Conservation (phyloP, 2,888 invertebrate genomes). For the Scaptomyza flava region DNA sequence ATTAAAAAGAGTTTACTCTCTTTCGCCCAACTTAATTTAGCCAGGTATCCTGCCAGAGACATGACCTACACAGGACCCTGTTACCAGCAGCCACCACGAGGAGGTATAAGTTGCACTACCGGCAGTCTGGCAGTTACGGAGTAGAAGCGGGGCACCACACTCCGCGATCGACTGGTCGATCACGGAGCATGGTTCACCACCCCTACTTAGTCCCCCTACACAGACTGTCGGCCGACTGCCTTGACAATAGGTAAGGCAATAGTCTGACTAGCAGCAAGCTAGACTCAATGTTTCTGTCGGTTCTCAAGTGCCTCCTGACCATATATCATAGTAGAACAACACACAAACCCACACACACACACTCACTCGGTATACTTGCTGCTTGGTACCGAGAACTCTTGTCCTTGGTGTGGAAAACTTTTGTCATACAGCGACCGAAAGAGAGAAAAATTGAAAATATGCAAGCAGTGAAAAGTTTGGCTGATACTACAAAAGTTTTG, state of each 20-base stretch:
- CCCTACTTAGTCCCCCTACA: too few species aligned
- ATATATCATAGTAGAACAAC: constrained; percentile 43
- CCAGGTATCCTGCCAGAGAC: too few species aligned
- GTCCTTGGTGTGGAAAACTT: constrained; percentile 74
- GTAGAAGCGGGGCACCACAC: too few species aligned
- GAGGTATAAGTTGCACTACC: too few species aligned
- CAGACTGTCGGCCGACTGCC: too few species aligned
- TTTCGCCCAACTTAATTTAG: too few species aligned
- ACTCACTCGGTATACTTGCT: constrained; percentile 16
- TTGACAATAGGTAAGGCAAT: constrained; percentile 48
- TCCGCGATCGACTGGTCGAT: too few species aligned
- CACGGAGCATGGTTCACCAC: too few species aligned
- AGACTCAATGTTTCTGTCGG: not conserved
- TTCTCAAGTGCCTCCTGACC: constrained; percentile 35
- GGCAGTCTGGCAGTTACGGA: too few species aligned
- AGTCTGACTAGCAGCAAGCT: not conserved
- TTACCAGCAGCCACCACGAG: too few species aligned
- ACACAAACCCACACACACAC: constrained; percentile 24
- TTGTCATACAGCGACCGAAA: constrained; percentile 49
- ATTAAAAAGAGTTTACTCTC: too few species aligned
- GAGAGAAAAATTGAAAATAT: constrained; percentile 71
- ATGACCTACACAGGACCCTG: too few species aligned
- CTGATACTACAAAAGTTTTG: constrained; percentile 45
- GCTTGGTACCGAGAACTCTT: constrained; percentile 54
- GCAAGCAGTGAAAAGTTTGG: constrained; percentile 63